Percentiles rank a stretch among this genome's conserved stretches.
phyloP scores from a whole-genome alignment of 2,888 invertebrate genomes.

The Pinctada fucata region DNA sequence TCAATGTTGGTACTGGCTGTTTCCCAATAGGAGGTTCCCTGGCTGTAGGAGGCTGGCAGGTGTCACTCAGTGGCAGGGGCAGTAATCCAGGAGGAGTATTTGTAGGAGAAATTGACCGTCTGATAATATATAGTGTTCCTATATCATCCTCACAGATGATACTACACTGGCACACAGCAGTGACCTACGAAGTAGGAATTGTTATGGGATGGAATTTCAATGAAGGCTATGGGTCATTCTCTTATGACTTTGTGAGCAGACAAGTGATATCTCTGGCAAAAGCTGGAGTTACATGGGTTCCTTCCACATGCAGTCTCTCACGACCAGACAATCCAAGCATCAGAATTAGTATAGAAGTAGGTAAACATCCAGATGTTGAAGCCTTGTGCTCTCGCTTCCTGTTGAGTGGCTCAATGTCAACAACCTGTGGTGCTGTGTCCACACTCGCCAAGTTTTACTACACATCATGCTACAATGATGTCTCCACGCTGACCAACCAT shows the following conservation, averaged over 20 bases:
- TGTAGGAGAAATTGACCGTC: conserved; percentile 42
- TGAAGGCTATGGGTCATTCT: conserved; percentile 36
- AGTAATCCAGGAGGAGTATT: conserved; percentile 42
- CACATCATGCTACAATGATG: conserved; percentile 29
- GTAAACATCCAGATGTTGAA: not conserved
- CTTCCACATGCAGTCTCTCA: conserved; percentile 6
- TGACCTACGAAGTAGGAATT: conserved; percentile 15
- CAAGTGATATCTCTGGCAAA: conserved; percentile 23
- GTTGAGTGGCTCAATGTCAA: conserved; percentile 9
- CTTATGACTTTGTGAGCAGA: conserved; percentile 36
- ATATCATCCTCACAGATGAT: conserved; percentile 36
- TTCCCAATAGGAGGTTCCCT: conserved; percentile 54
- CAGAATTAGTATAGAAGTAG: conserved; percentile 10
- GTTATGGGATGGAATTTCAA: conserved; percentile 43
- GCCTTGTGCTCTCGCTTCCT: conserved; percentile 26
- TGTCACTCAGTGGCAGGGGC: conserved; percentile 35
- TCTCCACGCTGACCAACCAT: conserved; percentile 9
- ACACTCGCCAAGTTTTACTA: conserved; percentile 26
- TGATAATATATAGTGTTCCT: conserved; percentile 39
- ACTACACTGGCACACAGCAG: conserved; percentile 32
- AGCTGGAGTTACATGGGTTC: conserved; percentile 37
- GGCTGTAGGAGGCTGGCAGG: conserved; percentile 52
- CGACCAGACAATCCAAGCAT: conserved; percentile 12
- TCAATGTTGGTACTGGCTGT: conserved; percentile 36
- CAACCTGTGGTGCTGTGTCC: conserved; percentile 18